Evolutionary conservation across 2,113 vertebrate genomes (phyloP), one percentile per base, ranked within the genome.

Genomic region (Vulpes ferrilata): DNA sequence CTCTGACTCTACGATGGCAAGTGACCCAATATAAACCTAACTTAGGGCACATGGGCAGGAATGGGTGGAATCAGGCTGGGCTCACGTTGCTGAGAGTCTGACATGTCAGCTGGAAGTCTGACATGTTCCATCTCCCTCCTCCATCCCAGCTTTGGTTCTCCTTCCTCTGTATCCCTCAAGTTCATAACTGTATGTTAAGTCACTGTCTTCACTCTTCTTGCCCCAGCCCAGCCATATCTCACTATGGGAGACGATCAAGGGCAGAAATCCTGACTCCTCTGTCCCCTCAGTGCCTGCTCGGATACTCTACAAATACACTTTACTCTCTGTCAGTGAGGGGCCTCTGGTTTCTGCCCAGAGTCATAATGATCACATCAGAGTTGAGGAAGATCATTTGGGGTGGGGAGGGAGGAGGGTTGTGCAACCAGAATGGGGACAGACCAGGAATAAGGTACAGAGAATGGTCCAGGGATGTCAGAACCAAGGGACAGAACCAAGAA

Each of bases 211-310:
- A 8, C 12, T 38, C 22, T 12, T 80, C n/a, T 53, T 5, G 11
- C 19, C 88, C 17, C 48, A 25, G 60, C 17, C 48, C 27, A 25
- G 87, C 71, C 57, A 22, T 4, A 64, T 1, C 10, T 15, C 22
- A 38, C 55, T 12, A 16, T 38, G 32, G 62, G 62, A 79, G 59
- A 30, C 4, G 0, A 11, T 7, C 19, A 53, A 90, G 43, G 80
- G n/a, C 19, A 83, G 74, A 60, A 9, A 76, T 30, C 30, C 43
- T 5, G 30, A 32, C 71, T 81, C 19, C 78, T 13, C 5, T 30
- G 4, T 27, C 51, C 53, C n/a, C 38, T 43, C n/a, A 12, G 32
- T 32, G 11, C 5, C 11, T 5, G 4, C 73, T 30, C 0, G 0
- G 65, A 17, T 22, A 10, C 43, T 19, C 74, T 30, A 51, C 32